Base-by-base conservation (phyloP, 2,888 invertebrate genomes). In the Celastrina argiolus region DNA sequence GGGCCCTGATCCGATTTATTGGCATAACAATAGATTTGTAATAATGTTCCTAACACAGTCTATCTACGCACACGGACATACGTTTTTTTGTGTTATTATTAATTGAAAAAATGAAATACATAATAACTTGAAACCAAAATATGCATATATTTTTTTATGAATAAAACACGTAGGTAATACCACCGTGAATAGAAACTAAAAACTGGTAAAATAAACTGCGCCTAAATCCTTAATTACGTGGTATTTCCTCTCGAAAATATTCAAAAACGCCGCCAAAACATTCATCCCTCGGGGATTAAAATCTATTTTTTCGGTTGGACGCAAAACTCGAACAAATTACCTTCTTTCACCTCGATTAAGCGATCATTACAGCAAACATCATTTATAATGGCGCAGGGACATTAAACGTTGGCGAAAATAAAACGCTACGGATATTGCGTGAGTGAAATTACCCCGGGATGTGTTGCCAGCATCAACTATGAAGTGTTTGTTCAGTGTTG, bases 301-400 rank as follows among this genome's bases (percentile, higher is more conserved):
- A 22, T 8, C 16, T 8, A 22, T 56, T 26, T 39, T 61, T 59
- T 36, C 36, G 39, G 22, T 39, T 26, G 12, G 39, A 39, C 36
- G 36, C 8, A 61, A 16, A 61, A 61, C 61, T 36, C 63, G 71
- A 75, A 76, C 77, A 80, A 83, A 84, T 83, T 81, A 81, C 81
- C 77, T 84, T 79, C 78, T 78, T 84, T 84, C 83, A 78, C 83
- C 83, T 81, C 83, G 83, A 87, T 87, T 87, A 87, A 82, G 84
- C 82, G 81, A 85, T 86, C 83, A 83, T 86, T 86, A 84, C 78
- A 76, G 78, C 76, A 84, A 84, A 85, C 81, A 82, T 78, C 81
- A 83, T 83, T 86, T 81, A 78, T 81, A 82, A 81, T 76, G 72
- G 77, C 72, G 71, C 69, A 68, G 71, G 77, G 76, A 74, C 77